Base-by-base conservation (phyloP, 2,888 invertebrate species). In the Luperina nickerlii region DNA sequence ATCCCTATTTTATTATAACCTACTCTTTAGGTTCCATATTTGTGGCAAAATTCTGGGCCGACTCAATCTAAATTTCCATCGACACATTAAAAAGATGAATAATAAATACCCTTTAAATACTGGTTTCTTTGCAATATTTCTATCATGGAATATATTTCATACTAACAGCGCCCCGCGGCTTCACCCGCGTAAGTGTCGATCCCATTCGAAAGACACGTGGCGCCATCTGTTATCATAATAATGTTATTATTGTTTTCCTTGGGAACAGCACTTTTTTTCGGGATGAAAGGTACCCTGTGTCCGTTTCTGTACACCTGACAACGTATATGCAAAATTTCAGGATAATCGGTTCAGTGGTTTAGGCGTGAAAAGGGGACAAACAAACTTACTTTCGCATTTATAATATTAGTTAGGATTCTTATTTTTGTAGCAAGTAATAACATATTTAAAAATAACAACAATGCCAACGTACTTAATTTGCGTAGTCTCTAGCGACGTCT, bases 381-480 rank as follows among this genome's bases (percentile, higher is more conserved):
- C 38, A 38, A 38, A 38, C 38, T 38, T 38, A 38, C 38, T 38
- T 38, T 38, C 38, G 6, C 38, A 38, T 38, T 38, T 38, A 38
- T 6, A 38, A 38, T 38, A 38, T 6, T 38, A 38, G 38, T 38
- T 38, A 38, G 38, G 6, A 38, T 20, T 74, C 15, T 57, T 66
- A 38, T 51, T 42, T 45, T 57, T 24, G 1, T 20, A 27, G 27
- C 24, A 24, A 38, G 8, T 18, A 51, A 48, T 38, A 18, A 18
- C 57, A 62, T 45, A 67, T 27, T 68, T 63, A 27, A 60, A 70
- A 54, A n/a, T 27, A 60, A 71, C 51, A 51, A 18, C 57, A 32
- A n/a, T 42, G 45, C 32, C 81, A 42, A n/a, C 27, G 9, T 27
- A 51, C 54, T 38, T 60, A 51, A 76, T 63, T 68, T 48, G 45